These are phyloP conservation scores for Paratrypauchen microcephalus DNA, from an alignment of 2,797 vertebrate species.

Conservation along the genomic window DNA sequence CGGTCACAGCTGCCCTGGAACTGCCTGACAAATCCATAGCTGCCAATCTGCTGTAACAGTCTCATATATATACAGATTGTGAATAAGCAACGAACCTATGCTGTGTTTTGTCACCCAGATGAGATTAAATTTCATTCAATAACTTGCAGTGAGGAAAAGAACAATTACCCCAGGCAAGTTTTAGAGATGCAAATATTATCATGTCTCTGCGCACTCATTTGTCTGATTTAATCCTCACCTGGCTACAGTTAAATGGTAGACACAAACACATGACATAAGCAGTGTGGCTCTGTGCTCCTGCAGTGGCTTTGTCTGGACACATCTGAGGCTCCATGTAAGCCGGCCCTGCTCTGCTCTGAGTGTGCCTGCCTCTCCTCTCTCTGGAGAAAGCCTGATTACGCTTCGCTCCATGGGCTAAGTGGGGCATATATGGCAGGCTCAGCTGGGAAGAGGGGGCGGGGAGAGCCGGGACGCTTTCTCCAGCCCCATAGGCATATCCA, in stretches of 20 bases:
- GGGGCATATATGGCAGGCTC: constrained; percentile 73
- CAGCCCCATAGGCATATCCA: constrained; percentile 40
- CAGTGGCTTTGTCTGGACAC: constrained; percentile 61
- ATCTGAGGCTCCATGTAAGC: constrained; percentile 70
- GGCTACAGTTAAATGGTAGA: not conserved
- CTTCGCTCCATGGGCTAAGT: constrained; percentile 78
- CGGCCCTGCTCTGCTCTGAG: constrained; percentile 41
- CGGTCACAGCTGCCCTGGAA: no score
- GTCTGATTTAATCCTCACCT: not conserved
- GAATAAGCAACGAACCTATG: not conserved
- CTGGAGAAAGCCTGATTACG: constrained; percentile 78
- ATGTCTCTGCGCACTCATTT: not conserved
- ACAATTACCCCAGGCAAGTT: not conserved
- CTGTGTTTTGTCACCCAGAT: not conserved
- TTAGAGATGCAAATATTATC: not conserved
- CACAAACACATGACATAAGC: not conserved
- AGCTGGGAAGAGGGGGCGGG: constrained; percentile 60
- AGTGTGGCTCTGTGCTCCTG: constrained; percentile 18
- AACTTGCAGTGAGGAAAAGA: not conserved
- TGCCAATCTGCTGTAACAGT: no score
- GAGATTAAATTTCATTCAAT: not conserved
- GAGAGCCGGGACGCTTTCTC: constrained; percentile 41
- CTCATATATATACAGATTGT: not conserved
- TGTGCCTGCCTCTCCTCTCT: constrained; percentile 57
- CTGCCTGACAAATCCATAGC: no score